These are phyloP conservation scores for Forbesichthys agassizii DNA, from an alignment of 2,113 vertebrate genomes.

Conservation along the genomic window DNA sequence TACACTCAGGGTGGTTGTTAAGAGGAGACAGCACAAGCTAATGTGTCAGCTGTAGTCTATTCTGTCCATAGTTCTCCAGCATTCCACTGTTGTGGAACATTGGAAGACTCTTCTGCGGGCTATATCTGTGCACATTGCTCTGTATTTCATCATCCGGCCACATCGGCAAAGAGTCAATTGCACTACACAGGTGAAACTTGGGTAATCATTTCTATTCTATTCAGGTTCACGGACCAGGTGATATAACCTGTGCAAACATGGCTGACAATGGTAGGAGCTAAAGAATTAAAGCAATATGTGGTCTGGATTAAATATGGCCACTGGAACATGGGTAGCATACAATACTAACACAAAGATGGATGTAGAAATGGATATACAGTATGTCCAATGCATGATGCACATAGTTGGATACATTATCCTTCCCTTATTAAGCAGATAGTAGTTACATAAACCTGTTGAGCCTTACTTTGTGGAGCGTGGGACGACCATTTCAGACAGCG, in stretches of 20 bases:
- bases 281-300: background rate
- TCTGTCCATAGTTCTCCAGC: background rate
- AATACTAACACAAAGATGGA: background rate
- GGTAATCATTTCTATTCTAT: conserved; percentile 7
- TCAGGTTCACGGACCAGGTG: conserved; percentile 1
- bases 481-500: conserved; percentile 95
- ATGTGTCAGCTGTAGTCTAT: background rate
- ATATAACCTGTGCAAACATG: background rate
- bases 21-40: background rate
- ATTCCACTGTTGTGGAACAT: background rate
- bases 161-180: conserved; percentile 29
- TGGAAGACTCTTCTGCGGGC: background rate
- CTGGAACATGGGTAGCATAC: background rate
- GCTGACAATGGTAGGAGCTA: background rate
- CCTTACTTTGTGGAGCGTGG: conserved; percentile 97
- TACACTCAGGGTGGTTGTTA: no score
- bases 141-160: conserved; percentile 13
- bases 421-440: background rate
- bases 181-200: conserved; percentile 23
- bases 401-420: background rate
- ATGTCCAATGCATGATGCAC: background rate
- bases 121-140: background rate
- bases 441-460: background rate
- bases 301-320: background rate
- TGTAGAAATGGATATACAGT: background rate